These are phyloP conservation scores for Acanthochromis polyacanthus DNA, from an alignment of 2,113 vertebrate species.

Conservation along the genomic window DNA sequence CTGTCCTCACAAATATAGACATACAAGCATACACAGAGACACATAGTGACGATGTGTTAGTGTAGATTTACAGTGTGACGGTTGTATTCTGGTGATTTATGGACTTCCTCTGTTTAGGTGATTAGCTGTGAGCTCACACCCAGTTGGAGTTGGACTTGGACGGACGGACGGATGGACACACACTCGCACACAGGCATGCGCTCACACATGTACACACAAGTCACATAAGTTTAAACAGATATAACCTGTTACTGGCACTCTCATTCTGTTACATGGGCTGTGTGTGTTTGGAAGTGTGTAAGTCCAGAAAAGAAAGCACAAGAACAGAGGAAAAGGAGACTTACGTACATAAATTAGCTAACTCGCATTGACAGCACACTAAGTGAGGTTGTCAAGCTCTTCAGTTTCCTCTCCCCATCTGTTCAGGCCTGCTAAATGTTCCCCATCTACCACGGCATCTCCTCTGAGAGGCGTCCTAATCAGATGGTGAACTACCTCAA, in stretches of 20 bases:
- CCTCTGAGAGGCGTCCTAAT: not conserved
- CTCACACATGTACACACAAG: slow-evolving; percentile 11
- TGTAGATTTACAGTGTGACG: slow-evolving; percentile 71
- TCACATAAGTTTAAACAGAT: slow-evolving; percentile 37
- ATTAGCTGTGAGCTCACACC: slow-evolving; percentile 74
- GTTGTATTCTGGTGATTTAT: slow-evolving; percentile 70
- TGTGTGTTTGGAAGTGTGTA: slow-evolving; percentile 17
- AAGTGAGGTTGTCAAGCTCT: not conserved
- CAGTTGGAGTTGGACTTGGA: slow-evolving; percentile 31
- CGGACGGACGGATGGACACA: not conserved
- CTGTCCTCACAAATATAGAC: slow-evolving; percentile 16
- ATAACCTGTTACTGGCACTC: slow-evolving; percentile 15
- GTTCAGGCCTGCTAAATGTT: not conserved
- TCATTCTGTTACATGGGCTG: not conserved
- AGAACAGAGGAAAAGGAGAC: not conserved
- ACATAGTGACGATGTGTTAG: slow-evolving; percentile 54
- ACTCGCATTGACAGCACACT: not conserved
- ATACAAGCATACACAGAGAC: not conserved
- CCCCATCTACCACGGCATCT: not conserved
- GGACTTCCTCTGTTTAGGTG: slow-evolving; percentile 71
- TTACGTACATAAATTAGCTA: not conserved
- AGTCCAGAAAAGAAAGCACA: not conserved
- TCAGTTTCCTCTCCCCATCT: not conserved
- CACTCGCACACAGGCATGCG: not conserved
- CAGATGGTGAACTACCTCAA: not conserved